A percentile compares a stretch with the other conserved stretches of the same genome.
phyloP scores from a whole-genome alignment of 64 coral and sea anemone species.

The Montipora efflorescens region DNA sequence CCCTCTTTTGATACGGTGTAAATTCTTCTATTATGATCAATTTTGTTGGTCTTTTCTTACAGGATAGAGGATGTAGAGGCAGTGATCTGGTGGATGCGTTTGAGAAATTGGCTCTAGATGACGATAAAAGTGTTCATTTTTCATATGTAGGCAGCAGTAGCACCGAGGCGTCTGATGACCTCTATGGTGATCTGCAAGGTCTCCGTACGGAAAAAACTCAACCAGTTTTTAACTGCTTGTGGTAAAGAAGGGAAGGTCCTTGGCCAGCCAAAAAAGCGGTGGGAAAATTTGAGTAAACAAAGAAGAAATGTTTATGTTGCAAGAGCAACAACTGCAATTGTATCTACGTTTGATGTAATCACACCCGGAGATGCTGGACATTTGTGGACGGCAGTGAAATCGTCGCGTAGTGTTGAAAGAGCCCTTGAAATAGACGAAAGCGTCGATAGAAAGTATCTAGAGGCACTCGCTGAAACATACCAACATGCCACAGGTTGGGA shows the following conservation, averaged over 20 bases:
- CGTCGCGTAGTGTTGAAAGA: constrained; percentile 22
- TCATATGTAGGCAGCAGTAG: constrained; percentile 36
- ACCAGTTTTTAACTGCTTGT: constrained; percentile 39
- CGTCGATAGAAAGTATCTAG: constrained; percentile 34
- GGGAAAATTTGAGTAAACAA: constrained; percentile 22
- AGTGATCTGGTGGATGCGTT: background rate
- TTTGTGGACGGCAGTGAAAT: constrained; percentile 44
- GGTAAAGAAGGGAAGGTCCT: constrained; percentile 20
- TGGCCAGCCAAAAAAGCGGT: constrained; percentile 51
- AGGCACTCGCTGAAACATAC: constrained; percentile 36
- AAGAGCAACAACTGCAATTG: constrained; percentile 7
- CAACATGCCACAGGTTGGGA: too few relatives aligned
- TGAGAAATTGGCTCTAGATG: too few relatives aligned
- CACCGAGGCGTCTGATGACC: constrained; percentile 44
- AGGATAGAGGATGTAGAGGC: background rate
- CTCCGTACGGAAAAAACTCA: constrained; percentile 48
- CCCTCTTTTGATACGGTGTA: too few relatives aligned
- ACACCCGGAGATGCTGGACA: constrained; percentile 44
- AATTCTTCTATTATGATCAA: background rate
- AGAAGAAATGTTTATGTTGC: constrained; percentile 19
- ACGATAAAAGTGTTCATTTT: background rate
- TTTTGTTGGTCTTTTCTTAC: too few relatives aligned
- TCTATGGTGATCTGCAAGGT: constrained; percentile 20
- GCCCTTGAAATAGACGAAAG: background rate
- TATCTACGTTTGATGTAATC: constrained; percentile 42